Evolutionary conservation across 2,888 invertebrate species (phyloP).

Genomic region (Allygus modestus): DNA sequence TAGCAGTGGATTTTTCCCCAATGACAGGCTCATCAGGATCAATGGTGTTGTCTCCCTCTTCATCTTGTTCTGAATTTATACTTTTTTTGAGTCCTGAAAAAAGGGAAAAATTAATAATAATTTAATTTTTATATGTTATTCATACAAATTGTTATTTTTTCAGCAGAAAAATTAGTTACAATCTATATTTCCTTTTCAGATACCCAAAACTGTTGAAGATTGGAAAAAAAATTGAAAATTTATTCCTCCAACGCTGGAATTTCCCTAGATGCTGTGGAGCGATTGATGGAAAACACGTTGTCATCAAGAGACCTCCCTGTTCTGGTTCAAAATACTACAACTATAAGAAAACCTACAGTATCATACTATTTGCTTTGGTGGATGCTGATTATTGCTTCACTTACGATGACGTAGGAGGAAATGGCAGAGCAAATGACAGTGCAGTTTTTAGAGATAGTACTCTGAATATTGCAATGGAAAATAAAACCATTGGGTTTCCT

Average conservation of each 20-base stretch:
- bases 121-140: neutral
- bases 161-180: neutral
- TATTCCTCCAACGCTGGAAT: conserved; percentile 42
- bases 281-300: conserved; percentile 60
- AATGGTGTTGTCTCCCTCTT: neutral
- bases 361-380: conserved; percentile 54
- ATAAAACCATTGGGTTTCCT: neutral
- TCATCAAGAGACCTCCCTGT: conserved; percentile 42
- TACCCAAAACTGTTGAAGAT: conserved; percentile 40
- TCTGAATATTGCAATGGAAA: conserved; percentile 36
- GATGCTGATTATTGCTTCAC: conserved; percentile 64
- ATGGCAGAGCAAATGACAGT: conserved; percentile 41
- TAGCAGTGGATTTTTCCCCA: conserved; percentile 9
- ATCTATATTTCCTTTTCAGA: conserved; percentile 21
- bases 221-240: conserved; percentile 40
- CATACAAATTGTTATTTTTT: neutral
- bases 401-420: conserved; percentile 65
- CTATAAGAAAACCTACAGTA: conserved; percentile 54
- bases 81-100: neutral
- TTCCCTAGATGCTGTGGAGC: conserved; percentile 57
- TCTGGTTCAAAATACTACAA: conserved; percentile 57
- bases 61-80: neutral
- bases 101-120: neutral
- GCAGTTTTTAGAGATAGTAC: conserved; percentile 39
- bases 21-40: conserved; percentile 20